Percentiles rank a stretch among this genome's conserved stretches.
Conservation (phyloP, 2,113 vertebrate genomes). For the Mohoua ochrocephala region DNA sequence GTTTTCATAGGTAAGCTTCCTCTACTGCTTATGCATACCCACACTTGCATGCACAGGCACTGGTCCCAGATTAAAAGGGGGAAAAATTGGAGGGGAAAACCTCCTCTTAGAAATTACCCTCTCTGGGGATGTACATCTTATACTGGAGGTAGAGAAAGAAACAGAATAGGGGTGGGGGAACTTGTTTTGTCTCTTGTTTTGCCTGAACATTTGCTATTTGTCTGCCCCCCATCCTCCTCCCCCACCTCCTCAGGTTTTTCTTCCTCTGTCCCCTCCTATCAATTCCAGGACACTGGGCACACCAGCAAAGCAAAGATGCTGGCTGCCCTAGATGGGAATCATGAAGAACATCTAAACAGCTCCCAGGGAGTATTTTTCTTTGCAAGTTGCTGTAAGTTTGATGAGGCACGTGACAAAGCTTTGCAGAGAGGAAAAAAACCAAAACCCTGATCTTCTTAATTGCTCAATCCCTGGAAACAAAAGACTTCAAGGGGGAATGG, state of each 20-base stretch:
- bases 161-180: neutral
- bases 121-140: neutral
- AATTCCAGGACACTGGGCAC: conserved; percentile 20
- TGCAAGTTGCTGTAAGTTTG: conserved; percentile 67
- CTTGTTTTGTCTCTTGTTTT: neutral
- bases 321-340: conserved; percentile 33
- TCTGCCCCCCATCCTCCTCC: conserved; percentile 20
- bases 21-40: neutral
- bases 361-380: conserved; percentile 62
- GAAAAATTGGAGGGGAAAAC: neutral
- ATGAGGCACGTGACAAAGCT: conserved; percentile 74
- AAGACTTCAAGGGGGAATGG: neutral
- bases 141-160: neutral
- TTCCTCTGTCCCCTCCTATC: conserved; percentile 49
- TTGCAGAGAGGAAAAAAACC: neutral
- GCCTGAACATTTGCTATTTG: neutral
- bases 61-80: neutral
- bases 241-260: neutral
- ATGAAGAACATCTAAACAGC: conserved; percentile 37
- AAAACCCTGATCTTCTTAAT: conserved; percentile 40
- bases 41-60: neutral
- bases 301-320: conserved; percentile 15
- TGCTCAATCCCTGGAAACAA: conserved; percentile 21
- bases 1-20: neutral
- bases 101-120: neutral